phyloP scores from a whole-genome alignment of 2,888 invertebrate genomes.

The Litoditis marina region DNA sequence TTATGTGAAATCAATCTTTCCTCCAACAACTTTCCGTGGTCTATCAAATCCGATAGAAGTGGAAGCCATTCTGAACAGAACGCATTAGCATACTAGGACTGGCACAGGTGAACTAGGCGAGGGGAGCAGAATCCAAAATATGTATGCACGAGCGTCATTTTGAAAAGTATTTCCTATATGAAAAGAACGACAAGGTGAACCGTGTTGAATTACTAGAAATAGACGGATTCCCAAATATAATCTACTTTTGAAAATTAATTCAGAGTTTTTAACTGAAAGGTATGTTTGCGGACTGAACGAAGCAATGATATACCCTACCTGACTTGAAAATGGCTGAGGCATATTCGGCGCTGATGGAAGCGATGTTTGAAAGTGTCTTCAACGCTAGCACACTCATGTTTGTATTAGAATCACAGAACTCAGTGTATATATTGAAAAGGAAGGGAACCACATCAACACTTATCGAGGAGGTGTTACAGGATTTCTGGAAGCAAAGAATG shows the following conservation, averaged over 20 bases:
- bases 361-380: conserved; percentile 54
- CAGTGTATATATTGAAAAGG: conserved; percentile 28
- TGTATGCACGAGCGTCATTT: too few relatives aligned
- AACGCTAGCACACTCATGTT: conserved; percentile 31
- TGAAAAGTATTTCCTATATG: too few relatives aligned
- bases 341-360: conserved; percentile 31
- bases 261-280: neutral
- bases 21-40: conserved; percentile 38
- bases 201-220: too few relatives aligned
- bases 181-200: too few relatives aligned
- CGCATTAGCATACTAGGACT: too few relatives aligned
- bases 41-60: conserved; percentile 40
- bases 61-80: conserved; percentile 47
- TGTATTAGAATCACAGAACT: conserved; percentile 22
- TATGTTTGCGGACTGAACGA: neutral
- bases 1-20: conserved; percentile 49
- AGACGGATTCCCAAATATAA: neutral
- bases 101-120: too few relatives aligned
- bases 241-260: neutral
- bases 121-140: too few relatives aligned
- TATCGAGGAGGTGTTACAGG: conserved; percentile 20
- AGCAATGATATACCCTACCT: conserved; percentile 15
- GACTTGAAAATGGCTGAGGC: conserved; percentile 42
- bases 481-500: conserved; percentile 22
- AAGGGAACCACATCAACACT: conserved; percentile 30